A percentile compares a stretch with the other conserved stretches of the same genome.
Evolutionary conservation across 2,113 vertebrate species (phyloP).

Genomic region (Paedocypris sp.): DNA sequence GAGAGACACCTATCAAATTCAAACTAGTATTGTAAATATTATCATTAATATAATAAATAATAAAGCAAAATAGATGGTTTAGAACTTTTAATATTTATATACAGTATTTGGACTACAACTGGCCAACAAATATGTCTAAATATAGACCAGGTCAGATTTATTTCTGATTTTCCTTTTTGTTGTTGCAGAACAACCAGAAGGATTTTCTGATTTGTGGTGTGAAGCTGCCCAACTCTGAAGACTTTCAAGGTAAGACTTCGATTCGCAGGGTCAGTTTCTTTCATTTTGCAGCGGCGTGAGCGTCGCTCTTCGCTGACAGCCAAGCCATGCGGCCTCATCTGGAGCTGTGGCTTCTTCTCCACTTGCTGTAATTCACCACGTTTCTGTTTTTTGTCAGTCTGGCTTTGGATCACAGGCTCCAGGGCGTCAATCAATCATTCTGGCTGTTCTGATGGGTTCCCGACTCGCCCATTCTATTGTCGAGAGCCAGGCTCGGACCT

Average conservation of each 20-base stretch:
- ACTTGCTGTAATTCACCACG: background rate
- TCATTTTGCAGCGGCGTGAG: no score
- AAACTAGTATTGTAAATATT: no score
- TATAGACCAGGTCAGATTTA: no score
- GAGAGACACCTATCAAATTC: no score
- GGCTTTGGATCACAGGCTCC: constrained; percentile 10
- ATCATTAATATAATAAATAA: no score
- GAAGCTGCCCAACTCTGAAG: constrained; percentile 96
- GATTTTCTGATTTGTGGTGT: constrained; percentile 96
- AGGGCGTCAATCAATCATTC: constrained; percentile 14
- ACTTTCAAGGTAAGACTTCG: constrained; percentile 87
- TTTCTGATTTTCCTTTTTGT: constrained; percentile 18
- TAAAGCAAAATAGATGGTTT: no score
- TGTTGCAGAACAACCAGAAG: constrained; percentile 78
- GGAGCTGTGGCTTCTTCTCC: background rate
- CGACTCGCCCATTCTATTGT: background rate
- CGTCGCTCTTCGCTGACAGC: background rate
- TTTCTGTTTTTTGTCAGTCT: constrained; percentile 6
- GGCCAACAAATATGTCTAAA: no score
- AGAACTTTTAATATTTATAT: no score
- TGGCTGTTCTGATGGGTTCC: background rate
- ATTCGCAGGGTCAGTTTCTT: background rate
- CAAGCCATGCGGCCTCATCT: background rate
- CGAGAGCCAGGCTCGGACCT: background rate
- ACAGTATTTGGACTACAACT: no score